Evolutionary conservation across 2,888 invertebrate species (phyloP).

Genomic region (Megamerina dolium): DNA sequence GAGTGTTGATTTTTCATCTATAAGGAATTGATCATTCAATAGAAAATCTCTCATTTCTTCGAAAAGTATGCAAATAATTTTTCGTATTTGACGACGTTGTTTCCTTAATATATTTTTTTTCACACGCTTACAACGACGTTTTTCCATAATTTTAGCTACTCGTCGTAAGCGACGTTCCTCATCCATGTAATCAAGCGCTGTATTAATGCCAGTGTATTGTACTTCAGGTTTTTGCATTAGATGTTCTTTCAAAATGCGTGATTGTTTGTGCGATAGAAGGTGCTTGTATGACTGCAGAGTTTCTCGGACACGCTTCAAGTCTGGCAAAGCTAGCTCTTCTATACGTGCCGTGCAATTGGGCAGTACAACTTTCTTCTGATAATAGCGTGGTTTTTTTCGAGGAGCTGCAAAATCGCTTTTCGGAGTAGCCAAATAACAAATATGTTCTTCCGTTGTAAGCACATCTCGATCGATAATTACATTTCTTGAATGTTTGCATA

Average conservation of each 20-base stretch:
- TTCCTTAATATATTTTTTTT: slow-evolving; percentile 31
- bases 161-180: slow-evolving; percentile 39
- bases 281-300: slow-evolving; percentile 30
- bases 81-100: slow-evolving; percentile 35
- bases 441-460: slow-evolving; percentile 40
- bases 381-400: slow-evolving; percentile 20
- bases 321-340: slow-evolving; percentile 37
- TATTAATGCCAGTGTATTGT: slow-evolving; percentile 31
- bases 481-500: slow-evolving; percentile 40
- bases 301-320: slow-evolving; percentile 28
- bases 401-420: slow-evolving; percentile 29
- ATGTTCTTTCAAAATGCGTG: slow-evolving; percentile 28
- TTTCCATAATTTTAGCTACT: slow-evolving; percentile 25
- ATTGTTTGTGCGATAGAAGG: slow-evolving; percentile 27
- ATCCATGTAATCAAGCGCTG: slow-evolving; percentile 36
- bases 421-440: slow-evolving; percentile 40
- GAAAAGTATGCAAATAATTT: slow-evolving; percentile 38
- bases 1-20: slow-evolving; percentile 33
- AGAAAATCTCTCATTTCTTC: slow-evolving; percentile 44
- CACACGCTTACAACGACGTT: slow-evolving; percentile 28
- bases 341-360: slow-evolving; percentile 42
- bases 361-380: slow-evolving; percentile 30
- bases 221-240: slow-evolving; percentile 28
- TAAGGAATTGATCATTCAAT: slow-evolving; percentile 37
- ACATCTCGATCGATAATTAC: slow-evolving; percentile 43